phyloP scores from a whole-genome alignment of 1,140 invertebrate species.

The Rhagoletis pomonella region DNA sequence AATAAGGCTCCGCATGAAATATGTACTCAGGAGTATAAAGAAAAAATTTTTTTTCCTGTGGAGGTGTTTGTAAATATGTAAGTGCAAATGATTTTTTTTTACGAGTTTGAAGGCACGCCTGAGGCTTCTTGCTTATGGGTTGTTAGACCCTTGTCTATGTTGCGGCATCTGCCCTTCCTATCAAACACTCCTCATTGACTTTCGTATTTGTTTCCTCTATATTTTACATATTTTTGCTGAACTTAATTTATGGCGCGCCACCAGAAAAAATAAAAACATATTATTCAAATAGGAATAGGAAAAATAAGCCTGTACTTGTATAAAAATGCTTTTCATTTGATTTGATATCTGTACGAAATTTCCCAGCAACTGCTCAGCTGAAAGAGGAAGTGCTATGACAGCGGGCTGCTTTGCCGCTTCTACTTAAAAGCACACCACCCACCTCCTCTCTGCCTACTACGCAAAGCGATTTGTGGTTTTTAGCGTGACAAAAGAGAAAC shows the following conservation, averaged over 20 bases:
- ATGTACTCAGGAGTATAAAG: no score
- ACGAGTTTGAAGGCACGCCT: not conserved
- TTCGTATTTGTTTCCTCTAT: not conserved
- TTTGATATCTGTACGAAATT: slow-evolving; percentile 43
- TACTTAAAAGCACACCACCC: not conserved
- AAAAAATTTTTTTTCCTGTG: no score
- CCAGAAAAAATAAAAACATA: slow-evolving; percentile 44
- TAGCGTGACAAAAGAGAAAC: slow-evolving; percentile 13
- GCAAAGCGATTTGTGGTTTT: slow-evolving; percentile 35
- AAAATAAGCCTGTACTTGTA: slow-evolving; percentile 31
- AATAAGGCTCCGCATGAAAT: no score
- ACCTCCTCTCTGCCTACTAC: not conserved
- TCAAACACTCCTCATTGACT: slow-evolving; percentile 18
- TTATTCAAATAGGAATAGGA: slow-evolving; percentile 28
- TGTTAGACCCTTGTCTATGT: slow-evolving; percentile 33
- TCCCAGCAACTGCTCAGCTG: not conserved
- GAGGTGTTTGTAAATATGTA: not conserved
- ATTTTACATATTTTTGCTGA: slow-evolving; percentile 29
- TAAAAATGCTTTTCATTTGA: slow-evolving; percentile 45
- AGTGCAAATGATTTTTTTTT: not conserved
- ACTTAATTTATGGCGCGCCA: slow-evolving; percentile 52
- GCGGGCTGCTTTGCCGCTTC: not conserved
- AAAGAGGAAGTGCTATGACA: slow-evolving; percentile 9
- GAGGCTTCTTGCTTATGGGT: not conserved
- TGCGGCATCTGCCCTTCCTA: slow-evolving; percentile 21